A percentile compares a stretch with the other conserved stretches of the same genome.
These are phyloP conservation scores for Drosophila multiciliata DNA, from an alignment of 2,888 invertebrate species.

Conservation along the genomic window DNA sequence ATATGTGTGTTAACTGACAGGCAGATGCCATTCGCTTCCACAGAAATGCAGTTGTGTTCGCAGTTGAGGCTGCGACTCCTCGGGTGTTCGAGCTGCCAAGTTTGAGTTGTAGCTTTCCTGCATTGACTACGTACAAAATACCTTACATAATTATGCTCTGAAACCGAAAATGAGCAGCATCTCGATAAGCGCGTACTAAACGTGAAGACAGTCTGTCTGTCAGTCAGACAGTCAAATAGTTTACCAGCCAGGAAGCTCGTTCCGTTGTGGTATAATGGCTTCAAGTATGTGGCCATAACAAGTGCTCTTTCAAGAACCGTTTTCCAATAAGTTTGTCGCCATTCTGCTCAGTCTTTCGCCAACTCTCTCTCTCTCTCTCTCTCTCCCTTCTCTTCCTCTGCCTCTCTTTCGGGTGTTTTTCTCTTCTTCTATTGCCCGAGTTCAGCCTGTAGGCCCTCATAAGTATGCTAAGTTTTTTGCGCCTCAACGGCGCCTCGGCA, in stretches of 20 bases:
- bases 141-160: slow-evolving; percentile 70
- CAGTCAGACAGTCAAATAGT: slow-evolving; percentile 4
- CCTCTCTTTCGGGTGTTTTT: background rate
- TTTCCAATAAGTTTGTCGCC: slow-evolving; percentile 77
- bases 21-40: slow-evolving; percentile 60
- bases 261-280: slow-evolving; percentile 42
- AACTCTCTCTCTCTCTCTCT: background rate
- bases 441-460: slow-evolving; percentile 56
- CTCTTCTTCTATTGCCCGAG: slow-evolving; percentile 3
- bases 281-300: slow-evolving; percentile 63
- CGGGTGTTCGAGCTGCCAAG: slow-evolving; percentile 16
- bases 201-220: background rate
- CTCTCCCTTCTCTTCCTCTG: background rate
- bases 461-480: slow-evolving; percentile 75
- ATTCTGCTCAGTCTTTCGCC: slow-evolving; percentile 26
- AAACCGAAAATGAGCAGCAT: slow-evolving; percentile 60
- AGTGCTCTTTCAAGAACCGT: slow-evolving; percentile 70
- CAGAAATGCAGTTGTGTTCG: slow-evolving; percentile 60
- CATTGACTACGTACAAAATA: slow-evolving; percentile 50
- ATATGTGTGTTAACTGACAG: slow-evolving; percentile 79
- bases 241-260: slow-evolving; percentile 38
- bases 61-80: slow-evolving; percentile 24
- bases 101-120: slow-evolving; percentile 44
- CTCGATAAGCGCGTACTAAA: slow-evolving; percentile 53
- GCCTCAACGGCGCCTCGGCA: slow-evolving; percentile 73